Base-by-base conservation (phyloP, 2,797 vertebrate species). In the Hippocampus kuda region DNA sequence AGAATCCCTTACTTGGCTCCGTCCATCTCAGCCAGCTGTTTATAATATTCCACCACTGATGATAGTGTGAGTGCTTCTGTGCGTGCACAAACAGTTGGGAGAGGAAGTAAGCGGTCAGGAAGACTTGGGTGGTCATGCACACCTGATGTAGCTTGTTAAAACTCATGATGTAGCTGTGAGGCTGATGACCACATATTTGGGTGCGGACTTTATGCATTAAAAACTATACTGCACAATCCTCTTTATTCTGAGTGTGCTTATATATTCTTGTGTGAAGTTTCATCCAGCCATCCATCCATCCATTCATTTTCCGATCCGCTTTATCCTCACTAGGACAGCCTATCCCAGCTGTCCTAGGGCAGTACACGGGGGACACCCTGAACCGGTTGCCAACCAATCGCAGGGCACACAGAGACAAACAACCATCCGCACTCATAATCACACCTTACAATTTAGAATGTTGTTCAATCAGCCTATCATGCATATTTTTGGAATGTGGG, bases 51-150 rank as follows among this genome's bases (percentile, higher is more conserved):
- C 54, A 34, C 65, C 44, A 51, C 44, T 30, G 18, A 41, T 13
- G 26, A 61, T 34, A 38, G 30, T 18, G 68, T 64, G 59, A 66
- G 10, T 44, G 27, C 27, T 10, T 62, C 9, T 63, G 13, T 64
- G 26, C 15, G 44, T 49, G 66, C 38, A 22, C 41, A 22, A n/a
- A 34, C 38, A 18, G 3, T 2, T 49, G 6, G 2, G 12, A 42
- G n/a, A 65, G 42, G 63, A 65, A 64, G n/a, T 44, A 24, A 65
- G 57, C 41, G 27, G 63, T 18, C 13, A 75, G n/a, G 66, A 51
- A 68, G 53, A 66, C 75, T 11, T 79, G 75, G 81, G 80, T 82
- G 79, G 79, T 48, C 70, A 48, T 61, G 57, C 51, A 72, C 79
- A 79, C 78, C 81, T 77, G 74, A 77, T 60, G n/a, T 62, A 65